Percentiles rank a stretch among this genome's conserved stretches.
Evolutionary conservation across 2,113 vertebrate species (phyloP).

Genomic region (Leucosticte australis): DNA sequence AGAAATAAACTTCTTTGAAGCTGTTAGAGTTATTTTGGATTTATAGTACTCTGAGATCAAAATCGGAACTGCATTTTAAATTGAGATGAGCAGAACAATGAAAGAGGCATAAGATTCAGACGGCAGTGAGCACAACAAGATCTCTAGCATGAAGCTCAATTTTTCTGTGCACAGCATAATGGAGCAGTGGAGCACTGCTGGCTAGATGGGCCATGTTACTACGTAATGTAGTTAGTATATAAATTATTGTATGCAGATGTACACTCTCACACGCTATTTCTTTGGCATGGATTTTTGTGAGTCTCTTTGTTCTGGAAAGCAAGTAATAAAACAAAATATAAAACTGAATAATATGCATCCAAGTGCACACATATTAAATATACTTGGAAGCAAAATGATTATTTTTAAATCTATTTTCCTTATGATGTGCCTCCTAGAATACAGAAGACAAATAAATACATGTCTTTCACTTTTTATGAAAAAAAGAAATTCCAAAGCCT

Average conservation of each 20-base stretch:
- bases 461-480: background rate
- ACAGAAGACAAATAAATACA: background rate
- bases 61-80: background rate
- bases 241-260: slow-evolving; percentile 19
- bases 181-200: background rate
- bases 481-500: background rate
- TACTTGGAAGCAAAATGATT: background rate
- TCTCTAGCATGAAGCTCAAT: background rate
- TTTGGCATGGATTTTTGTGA: background rate
- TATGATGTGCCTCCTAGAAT: background rate
- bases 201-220: background rate
- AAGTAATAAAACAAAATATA: background rate
- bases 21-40: background rate
- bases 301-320: slow-evolving; percentile 13
- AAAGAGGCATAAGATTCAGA: background rate
- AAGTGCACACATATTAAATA: background rate
- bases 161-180: background rate
- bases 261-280: background rate
- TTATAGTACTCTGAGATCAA: slow-evolving; percentile 25
- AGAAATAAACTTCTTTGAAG: slow-evolving; percentile 48
- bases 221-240: background rate
- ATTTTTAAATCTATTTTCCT: background rate
- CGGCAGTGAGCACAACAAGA: background rate
- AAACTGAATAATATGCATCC: background rate
- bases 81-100: slow-evolving; percentile 39